Conservation (phyloP, 2,797 vertebrate genomes). For the Phalloptychus januarius region DNA sequence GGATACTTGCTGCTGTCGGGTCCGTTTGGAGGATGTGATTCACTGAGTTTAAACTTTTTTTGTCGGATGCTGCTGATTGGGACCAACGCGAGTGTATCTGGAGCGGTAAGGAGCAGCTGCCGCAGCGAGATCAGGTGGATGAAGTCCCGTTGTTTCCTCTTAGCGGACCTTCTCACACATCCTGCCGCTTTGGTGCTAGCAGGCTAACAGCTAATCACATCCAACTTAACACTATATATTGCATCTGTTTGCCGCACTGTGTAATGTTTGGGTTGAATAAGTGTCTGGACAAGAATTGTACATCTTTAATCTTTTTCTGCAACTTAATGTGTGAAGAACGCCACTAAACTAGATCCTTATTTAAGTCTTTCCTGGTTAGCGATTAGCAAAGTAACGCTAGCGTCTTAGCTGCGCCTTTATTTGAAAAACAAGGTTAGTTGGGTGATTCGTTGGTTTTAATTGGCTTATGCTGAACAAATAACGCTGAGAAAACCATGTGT, state of each 20-base stretch:
- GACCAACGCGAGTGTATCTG: slow-evolving; percentile 9
- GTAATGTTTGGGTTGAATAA: background rate
- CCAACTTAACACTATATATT: background rate
- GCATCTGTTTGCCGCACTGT: background rate
- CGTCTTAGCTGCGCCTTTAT: slow-evolving; percentile 49
- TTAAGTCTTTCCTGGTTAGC: slow-evolving; percentile 34
- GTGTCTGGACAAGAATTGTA: background rate
- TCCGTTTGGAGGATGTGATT: slow-evolving; percentile 22
- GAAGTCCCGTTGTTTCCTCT: slow-evolving; percentile 65
- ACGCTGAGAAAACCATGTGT: accelerated
- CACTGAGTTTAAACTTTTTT: background rate
- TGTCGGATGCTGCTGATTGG: slow-evolving; percentile 17
- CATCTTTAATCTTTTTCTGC: background rate
- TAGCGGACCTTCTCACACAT: slow-evolving; percentile 56
- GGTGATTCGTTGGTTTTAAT: slow-evolving; percentile 19
- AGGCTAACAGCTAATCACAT: slow-evolving; percentile 55
- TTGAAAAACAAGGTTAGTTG: slow-evolving; percentile 38
- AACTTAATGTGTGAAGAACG: background rate
- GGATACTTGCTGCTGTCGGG: slow-evolving; percentile 31
- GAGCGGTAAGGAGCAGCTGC: slow-evolving; percentile 64
- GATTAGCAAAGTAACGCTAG: slow-evolving; percentile 57
- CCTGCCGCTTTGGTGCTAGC: slow-evolving; percentile 49
- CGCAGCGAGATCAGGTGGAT: slow-evolving; percentile 76
- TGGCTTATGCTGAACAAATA: slow-evolving; percentile 11
- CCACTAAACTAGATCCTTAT: background rate